Evolutionary conservation across 2,888 invertebrate genomes (phyloP), one percentile per base, ranked within the genome.

Genomic region (Adineta ricciae): DNA sequence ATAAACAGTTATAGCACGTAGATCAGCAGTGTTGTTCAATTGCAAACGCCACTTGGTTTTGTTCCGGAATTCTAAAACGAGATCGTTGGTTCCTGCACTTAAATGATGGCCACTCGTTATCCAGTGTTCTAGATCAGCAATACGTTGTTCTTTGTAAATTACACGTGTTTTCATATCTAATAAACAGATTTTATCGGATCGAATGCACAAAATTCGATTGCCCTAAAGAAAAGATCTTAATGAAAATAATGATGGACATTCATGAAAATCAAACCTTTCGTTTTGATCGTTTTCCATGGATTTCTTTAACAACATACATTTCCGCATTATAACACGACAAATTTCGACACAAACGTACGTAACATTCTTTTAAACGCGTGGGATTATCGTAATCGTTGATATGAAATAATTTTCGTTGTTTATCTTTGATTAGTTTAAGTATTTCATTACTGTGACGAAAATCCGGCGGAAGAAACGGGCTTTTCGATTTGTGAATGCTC

Each of bases 251-350:
- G 3, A 19, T 50, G 5, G 16, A 36, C 4, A 38, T 7, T 19
- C 2, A n/a, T n/a, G 46, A 8, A 46, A 8, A 8, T 46, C 73
- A 27, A 41, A 78, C 78, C 5, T 78, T 78, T 78, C 78, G 21
- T 32, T 83, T 50, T 32, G 83, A 83, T 83, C 83, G 32, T 83
- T 52, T 83, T 49, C 49, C 49, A 83, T 36, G 52, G 21, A 41
- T 52, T 88, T 93, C 93, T 88, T 93, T 93, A 72, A 93, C 93
- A 87, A 92, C 92, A 88, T 92, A 93, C 24, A 93, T 91, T 87
- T 92, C 92, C 89, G 93, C 93, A 64, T 92, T 92, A 88, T 92
- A 93, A 11, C 93, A 92, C 7, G 93, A 93, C 86, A 93, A 90
- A 84, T 93, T 91, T 87, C 92, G 92, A 88, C 93, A 93, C 85